Base-by-base conservation (phyloP, 2,888 invertebrate genomes). In the Cephus pygmeus region DNA sequence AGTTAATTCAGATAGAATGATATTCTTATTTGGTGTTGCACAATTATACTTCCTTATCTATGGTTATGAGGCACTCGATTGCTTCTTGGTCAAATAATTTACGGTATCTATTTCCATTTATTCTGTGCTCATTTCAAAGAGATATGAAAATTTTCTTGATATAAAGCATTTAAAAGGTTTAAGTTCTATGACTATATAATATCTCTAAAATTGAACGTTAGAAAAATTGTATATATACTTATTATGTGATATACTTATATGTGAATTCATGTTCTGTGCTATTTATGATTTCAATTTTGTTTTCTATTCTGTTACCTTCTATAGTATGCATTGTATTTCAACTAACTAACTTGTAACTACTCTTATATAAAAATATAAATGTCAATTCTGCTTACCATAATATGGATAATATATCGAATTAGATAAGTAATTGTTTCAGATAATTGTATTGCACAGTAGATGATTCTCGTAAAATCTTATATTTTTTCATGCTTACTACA, bases 241-340 rank as follows among this genome's bases (percentile, higher is more conserved):
- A 40, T 40, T 40, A n/a, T n/a, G n/a, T n/a, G n/a, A n/a, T n/a
- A n/a, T n/a, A n/a, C n/a, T n/a, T n/a, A n/a, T 40, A 40, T 23
- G 40, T 40, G 23, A 40, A 40, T 23, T 40, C 23, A 23, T 40
- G 9, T 40, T 40, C 35, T 69, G 68, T 73, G 73, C 40, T 15
- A 74, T 69, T 11, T 69, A 31, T 73, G 69, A 73, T 77, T 68
- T 74, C 23, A 36, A 40, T 71, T 74, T 74, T 69, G 35, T 68
- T 30, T 68, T 34, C 34, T 33, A n/a, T 23, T 56, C 23, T 56
- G 40, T 56, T 56, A 56, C 23, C 40, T 11, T 23, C 9, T n/a
- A 30, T 36, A 69, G 69, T 31, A 35, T 11, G 34, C 11, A 69
- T 69, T 75, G 30, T 76, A 76, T 11, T 30, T 73, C 23, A 34